phyloP scores from a whole-genome alignment of 2,113 vertebrate species.

The Paradoxurus hermaphroditus region DNA sequence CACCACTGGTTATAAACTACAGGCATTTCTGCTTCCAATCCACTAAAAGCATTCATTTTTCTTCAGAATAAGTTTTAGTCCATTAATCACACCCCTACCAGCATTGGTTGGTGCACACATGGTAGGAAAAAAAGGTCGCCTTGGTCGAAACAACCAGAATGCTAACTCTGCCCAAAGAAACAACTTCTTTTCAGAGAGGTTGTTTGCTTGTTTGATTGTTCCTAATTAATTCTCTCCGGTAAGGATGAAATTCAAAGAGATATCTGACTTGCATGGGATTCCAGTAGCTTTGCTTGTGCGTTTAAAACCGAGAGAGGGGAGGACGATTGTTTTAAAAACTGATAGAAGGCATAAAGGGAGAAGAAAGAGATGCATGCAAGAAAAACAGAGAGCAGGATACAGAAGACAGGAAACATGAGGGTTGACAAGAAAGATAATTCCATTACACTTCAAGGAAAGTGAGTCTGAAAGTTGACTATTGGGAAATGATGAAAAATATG shows the following conservation, averaged over 20 bases:
- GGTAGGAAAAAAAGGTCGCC: conserved; percentile 22
- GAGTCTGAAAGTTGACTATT: not conserved
- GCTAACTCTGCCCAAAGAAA: conserved; percentile 30
- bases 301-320: not conserved
- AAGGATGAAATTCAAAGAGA: not conserved
- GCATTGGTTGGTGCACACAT: not conserved
- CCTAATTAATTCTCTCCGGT: not conserved
- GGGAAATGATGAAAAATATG: not conserved
- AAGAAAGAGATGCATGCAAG: not conserved
- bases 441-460: not conserved
- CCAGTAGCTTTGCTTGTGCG: not conserved
- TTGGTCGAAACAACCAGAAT: conserved; percentile 17
- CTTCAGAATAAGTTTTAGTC: conserved; percentile 65
- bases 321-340: too few relatives aligned
- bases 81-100: conserved; percentile 68
- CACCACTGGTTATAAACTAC: conserved; percentile 62
- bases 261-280: not conserved
- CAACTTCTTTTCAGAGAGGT: not conserved
- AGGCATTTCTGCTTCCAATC: conserved; percentile 54
- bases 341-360: not conserved
- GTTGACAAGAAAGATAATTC: not conserved
- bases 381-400: not conserved
- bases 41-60: conserved; percentile 69
- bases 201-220: not conserved
- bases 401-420: not conserved